These are phyloP conservation scores for Patella pellucida DNA, from an alignment of 2,888 invertebrate genomes.

Conservation along the genomic window DNA sequence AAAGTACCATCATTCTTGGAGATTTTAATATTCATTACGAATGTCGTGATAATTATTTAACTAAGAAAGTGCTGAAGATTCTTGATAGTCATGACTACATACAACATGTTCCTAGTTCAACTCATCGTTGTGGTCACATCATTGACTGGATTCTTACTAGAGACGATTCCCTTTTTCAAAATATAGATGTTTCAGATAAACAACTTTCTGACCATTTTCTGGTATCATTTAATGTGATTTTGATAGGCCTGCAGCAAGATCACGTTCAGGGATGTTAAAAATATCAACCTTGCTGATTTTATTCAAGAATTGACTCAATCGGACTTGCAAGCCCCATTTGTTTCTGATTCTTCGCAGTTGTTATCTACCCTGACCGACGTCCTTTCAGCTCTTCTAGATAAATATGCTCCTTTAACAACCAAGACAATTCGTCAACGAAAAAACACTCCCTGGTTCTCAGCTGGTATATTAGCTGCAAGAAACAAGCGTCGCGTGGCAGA, in stretches of 20 bases:
- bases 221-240: background rate
- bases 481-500: background rate
- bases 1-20: constrained; percentile 3
- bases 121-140: background rate
- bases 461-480: background rate
- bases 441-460: background rate
- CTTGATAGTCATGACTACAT: background rate
- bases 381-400: background rate
- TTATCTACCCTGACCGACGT: background rate
- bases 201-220: background rate
- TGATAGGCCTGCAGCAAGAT: background rate
- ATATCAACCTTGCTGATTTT: background rate
- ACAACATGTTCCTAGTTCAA: background rate
- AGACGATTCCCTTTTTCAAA: background rate
- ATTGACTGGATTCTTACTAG: background rate
- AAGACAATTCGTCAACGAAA: too few species aligned
- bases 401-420: background rate
- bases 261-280: background rate
- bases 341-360: too few species aligned
- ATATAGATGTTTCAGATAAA: background rate
- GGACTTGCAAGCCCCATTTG: too few species aligned
- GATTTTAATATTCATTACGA: background rate
- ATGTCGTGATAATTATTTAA: background rate
- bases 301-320: background rate
- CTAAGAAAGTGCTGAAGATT: background rate